A percentile compares a stretch with the other conserved stretches of the same genome.
Evolutionary conservation across 1,140 invertebrate species (phyloP).

Genomic region (Drosophila seguyi): DNA sequence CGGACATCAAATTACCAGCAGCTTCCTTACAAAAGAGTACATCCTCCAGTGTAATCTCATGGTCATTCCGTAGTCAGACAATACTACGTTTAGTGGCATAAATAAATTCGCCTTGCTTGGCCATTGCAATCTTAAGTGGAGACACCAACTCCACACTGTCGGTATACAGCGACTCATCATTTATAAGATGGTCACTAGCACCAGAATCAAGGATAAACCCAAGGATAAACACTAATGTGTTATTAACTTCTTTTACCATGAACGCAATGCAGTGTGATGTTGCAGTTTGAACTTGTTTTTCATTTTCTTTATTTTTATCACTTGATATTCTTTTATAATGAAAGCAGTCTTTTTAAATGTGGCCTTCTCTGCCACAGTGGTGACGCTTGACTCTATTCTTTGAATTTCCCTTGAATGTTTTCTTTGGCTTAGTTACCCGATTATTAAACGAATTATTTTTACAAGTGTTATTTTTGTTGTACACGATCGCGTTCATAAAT

Average conservation of each 20-base stretch:
- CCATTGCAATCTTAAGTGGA: background rate
- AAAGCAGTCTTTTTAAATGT: slow-evolving; percentile 16
- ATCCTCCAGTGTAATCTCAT: slow-evolving; percentile 25
- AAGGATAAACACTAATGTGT: background rate
- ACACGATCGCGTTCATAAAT: background rate
- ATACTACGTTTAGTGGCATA: background rate
- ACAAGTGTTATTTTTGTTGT: no score
- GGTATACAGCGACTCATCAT: slow-evolving; percentile 19
- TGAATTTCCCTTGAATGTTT: slow-evolving; percentile 10
- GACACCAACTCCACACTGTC: background rate
- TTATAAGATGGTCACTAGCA: slow-evolving; percentile 42
- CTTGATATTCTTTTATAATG: background rate
- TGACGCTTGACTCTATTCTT: slow-evolving; percentile 19
- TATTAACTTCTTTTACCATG: slow-evolving; percentile 11
- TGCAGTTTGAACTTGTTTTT: slow-evolving; percentile 13
- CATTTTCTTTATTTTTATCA: background rate
- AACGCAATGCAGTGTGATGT: slow-evolving; percentile 26
- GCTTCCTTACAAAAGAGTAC: slow-evolving; percentile 23
- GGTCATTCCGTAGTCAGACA: slow-evolving; percentile 4
- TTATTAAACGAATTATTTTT: no score
- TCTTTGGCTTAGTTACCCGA: background rate
- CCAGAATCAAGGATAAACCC: slow-evolving; percentile 38
- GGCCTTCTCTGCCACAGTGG: slow-evolving; percentile 1
- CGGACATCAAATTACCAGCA: slow-evolving; percentile 33
- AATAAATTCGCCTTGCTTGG: background rate